These are phyloP conservation scores for Lepus oiostolus DNA, from an alignment of 2,797 vertebrate genomes.

Conservation along the genomic window DNA sequence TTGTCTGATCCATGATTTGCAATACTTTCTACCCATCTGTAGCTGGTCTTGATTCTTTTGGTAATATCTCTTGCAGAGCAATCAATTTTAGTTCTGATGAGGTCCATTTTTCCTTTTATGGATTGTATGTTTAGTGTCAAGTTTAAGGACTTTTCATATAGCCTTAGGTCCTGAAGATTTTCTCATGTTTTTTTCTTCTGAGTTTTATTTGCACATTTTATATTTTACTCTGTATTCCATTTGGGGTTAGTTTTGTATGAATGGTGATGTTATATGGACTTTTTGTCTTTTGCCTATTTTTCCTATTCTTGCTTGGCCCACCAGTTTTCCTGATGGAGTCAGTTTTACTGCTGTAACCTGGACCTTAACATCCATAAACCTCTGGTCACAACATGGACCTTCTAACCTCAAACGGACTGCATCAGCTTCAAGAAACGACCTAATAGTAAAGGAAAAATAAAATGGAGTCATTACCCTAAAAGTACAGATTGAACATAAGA, in stretches of 20 bases:
- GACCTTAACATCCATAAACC: background rate
- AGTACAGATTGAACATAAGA: background rate
- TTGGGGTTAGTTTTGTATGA: constrained; percentile 14
- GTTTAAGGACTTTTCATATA: background rate
- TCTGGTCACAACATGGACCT: background rate
- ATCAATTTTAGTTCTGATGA: background rate
- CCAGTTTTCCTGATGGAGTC: background rate
- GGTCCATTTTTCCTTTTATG: background rate
- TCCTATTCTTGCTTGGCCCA: background rate
- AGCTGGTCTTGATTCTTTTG: background rate
- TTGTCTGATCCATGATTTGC: background rate
- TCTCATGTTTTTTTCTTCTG: background rate
- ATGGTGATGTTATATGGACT: background rate
- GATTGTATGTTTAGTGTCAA: background rate
- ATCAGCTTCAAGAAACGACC: constrained; percentile 17
- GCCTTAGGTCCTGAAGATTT: background rate
- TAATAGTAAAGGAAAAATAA: background rate
- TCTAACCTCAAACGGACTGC: background rate
- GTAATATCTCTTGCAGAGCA: background rate
- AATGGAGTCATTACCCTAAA: background rate
- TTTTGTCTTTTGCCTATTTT: background rate
- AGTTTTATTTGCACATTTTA: constrained; percentile 27
- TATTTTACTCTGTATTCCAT: background rate
- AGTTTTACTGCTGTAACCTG: no score
- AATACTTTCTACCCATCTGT: background rate